Percentiles rank a stretch among this genome's conserved stretches.
Conservation (phyloP, 2,888 invertebrate species). For the Cantharis lateralis region DNA sequence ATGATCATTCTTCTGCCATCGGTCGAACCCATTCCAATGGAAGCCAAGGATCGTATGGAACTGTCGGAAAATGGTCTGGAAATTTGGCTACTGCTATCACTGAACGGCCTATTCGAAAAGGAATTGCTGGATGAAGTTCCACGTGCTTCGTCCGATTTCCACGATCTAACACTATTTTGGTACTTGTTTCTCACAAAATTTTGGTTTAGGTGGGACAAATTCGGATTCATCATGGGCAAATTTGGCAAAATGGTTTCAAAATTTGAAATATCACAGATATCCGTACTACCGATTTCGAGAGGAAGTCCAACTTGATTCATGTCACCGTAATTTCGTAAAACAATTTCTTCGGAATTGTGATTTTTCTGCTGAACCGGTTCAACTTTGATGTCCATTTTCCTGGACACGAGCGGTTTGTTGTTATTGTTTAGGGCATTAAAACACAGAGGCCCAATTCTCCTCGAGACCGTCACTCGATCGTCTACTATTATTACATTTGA, state of each 20-base stretch:
- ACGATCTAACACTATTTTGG: slow-evolving; percentile 18
- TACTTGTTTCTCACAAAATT: slow-evolving; percentile 2
- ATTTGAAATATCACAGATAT: slow-evolving; percentile 21
- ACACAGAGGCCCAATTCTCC: slow-evolving; percentile 27
- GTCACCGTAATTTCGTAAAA: slow-evolving; percentile 14
- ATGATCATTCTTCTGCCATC: slow-evolving; percentile 87
- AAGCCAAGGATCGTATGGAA: slow-evolving; percentile 78
- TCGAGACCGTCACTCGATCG: slow-evolving; percentile 28
- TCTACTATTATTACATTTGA: slow-evolving; percentile 33
- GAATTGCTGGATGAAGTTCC: background rate
- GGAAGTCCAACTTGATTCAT: slow-evolving; percentile 24
- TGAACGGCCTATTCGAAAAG: slow-evolving; percentile 34
- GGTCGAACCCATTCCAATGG: slow-evolving; percentile 87
- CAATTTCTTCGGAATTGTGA: background rate
- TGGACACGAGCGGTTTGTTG: slow-evolving; percentile 5
- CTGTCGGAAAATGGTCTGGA: slow-evolving; percentile 63
- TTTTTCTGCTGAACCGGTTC: background rate
- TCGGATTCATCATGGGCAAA: slow-evolving; percentile 13
- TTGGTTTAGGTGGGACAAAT: slow-evolving; percentile 9
- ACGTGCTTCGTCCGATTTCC: slow-evolving; percentile 12
- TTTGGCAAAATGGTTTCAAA: slow-evolving; percentile 2
- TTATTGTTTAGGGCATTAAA: slow-evolving; percentile 29
- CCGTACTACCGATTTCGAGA: background rate
- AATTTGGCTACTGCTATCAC: slow-evolving; percentile 64
- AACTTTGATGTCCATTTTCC: slow-evolving; percentile 1